phyloP scores from a whole-genome alignment of 2,113 vertebrate species.

The Pseudopodoces humilis region DNA sequence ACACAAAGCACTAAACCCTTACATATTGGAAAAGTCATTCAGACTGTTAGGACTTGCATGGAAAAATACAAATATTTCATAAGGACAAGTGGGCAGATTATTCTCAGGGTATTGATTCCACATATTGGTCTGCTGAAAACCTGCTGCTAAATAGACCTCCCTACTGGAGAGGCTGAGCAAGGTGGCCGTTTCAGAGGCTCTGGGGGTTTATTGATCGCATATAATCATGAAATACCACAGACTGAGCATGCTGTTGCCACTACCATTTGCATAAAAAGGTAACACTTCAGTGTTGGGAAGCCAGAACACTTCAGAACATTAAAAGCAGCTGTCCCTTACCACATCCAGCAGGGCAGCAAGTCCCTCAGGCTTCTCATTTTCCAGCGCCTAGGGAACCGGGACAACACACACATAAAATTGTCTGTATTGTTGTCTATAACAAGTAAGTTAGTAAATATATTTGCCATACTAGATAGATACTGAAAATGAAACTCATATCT shows the following conservation, averaged over 20 bases:
- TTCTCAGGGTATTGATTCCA: conserved; percentile 50
- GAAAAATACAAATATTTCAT: conserved; percentile 59
- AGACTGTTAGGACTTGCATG: conserved; percentile 26
- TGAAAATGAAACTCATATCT: background rate
- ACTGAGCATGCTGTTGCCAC: background rate
- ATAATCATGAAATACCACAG: conserved; percentile 22
- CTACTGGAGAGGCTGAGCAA: conserved; percentile 21
- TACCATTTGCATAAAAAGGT: conserved; percentile 11
- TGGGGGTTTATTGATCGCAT: conserved; percentile 35
- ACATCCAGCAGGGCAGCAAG: background rate
- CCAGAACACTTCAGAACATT: background rate
- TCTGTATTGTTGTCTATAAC: background rate
- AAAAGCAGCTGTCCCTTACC: background rate
- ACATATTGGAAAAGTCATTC: conserved; percentile 45
- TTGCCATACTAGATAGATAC: background rate
- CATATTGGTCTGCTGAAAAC: conserved; percentile 24
- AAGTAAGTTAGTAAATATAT: background rate
- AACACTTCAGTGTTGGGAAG: background rate
- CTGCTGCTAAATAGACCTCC: conserved; percentile 46
- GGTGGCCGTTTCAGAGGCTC: background rate
- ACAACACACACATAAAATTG: background rate
- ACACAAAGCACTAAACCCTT: background rate
- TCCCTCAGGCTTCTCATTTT: background rate
- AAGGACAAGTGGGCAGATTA: conserved; percentile 21
- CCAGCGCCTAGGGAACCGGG: background rate